Base-by-base conservation (phyloP, 2,113 vertebrate species). In the Opisthocomus hoazin region DNA sequence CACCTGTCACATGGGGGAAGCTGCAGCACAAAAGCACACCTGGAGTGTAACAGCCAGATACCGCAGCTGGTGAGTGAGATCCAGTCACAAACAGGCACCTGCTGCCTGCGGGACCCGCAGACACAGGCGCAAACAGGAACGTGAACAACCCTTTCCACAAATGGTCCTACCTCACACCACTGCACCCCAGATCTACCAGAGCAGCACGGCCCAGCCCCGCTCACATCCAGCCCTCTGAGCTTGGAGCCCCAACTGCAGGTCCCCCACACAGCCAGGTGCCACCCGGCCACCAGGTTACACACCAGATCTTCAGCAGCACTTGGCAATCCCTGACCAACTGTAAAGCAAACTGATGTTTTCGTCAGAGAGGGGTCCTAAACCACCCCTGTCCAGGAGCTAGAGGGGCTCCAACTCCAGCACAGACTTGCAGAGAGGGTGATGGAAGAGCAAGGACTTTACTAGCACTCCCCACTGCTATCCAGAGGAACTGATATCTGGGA, bases 1-100 rank as follows among this genome's bases (percentile, higher is more conserved):
- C 32, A 14, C 0, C 0, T 18, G 76, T 53, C 54, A 80, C 66
- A 32, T 0, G 1, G 37, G 16, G 60, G 26, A 85, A 66, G 15
- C 41, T 41, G 75, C 48, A 51, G 34, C 68, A 74, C 68, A 76
- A 66, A 92, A 86, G 36, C 53, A 93, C 50, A 8, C 15, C 19
- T 8, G 27, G 3, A 57, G n/a, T 43, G 6, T 22, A 57, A 23
- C 17, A 71, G 30, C 46, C 77, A 78, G 43, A 37, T 11, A 87
- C n/a, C 8, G 3, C 37, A 63, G 77, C 56, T 50, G 69, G 74
- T 54, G 32, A 46, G 61, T 10, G 51, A 90, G 17, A 80, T 29
- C 29, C n/a, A 71, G 34, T 34, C 34, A 83, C 54, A 57, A 92
- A 66, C 27, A 82, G 75, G 70, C 58, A 91, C 11, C n/a, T 37